phyloP scores from a whole-genome alignment of 1,140 invertebrate species.

The Drosophila bifasciata region DNA sequence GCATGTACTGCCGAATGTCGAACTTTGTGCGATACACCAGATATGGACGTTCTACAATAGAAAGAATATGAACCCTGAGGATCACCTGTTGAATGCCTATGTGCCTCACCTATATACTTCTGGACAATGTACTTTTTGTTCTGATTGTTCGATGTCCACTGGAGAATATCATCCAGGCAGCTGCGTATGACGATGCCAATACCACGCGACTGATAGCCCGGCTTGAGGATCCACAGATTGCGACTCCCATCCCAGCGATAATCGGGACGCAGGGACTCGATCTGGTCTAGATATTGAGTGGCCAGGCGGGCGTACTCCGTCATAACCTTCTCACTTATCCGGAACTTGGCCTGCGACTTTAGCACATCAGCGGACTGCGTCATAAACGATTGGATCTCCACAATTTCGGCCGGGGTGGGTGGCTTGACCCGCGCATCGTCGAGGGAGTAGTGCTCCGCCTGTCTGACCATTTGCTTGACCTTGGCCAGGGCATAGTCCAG shows the following conservation, averaged over 20 bases:
- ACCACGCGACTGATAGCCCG: slow-evolving; percentile 93
- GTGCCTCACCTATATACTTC: slow-evolving; percentile 96
- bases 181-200: slow-evolving; percentile 90
- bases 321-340: slow-evolving; percentile 81
- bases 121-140: slow-evolving; percentile 93
- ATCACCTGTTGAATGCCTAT: not conserved
- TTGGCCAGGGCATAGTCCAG: slow-evolving; percentile 86
- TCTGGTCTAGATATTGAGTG: slow-evolving; percentile 86
- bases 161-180: slow-evolving; percentile 87
- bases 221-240: slow-evolving; percentile 97
- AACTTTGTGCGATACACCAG: slow-evolving; percentile 95
- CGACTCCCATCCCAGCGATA: slow-evolving; percentile 88
- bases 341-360: slow-evolving; percentile 83
- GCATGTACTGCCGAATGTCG: slow-evolving; percentile 95
- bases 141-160: slow-evolving; percentile 85
- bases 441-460: slow-evolving; percentile 63
- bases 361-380: slow-evolving; percentile 84
- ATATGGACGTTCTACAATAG: slow-evolving; percentile 89
- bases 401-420: slow-evolving; percentile 68
- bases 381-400: slow-evolving; percentile 90
- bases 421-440: slow-evolving; percentile 58
- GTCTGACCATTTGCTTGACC: slow-evolving; percentile 64
- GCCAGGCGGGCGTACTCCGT: slow-evolving; percentile 85
- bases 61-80: not conserved
- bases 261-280: slow-evolving; percentile 86